Conservation (phyloP, 2,888 invertebrate genomes). For the Alviniconcha strummeri region DNA sequence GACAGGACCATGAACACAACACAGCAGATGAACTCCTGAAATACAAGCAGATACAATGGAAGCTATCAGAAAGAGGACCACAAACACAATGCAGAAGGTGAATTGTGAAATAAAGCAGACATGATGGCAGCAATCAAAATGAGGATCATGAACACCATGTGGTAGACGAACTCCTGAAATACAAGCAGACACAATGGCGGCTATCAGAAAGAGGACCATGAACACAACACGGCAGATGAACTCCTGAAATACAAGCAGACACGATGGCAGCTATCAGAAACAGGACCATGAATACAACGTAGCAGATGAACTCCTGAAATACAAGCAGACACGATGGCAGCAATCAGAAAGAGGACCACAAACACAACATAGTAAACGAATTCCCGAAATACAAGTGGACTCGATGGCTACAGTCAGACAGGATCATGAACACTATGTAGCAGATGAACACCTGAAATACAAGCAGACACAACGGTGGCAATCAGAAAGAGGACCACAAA, state of each 20-base stretch:
- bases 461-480: constrained; percentile 50
- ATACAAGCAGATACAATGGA: constrained; percentile 48
- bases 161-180: constrained; percentile 58
- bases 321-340: constrained; percentile 48
- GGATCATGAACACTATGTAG: too few species aligned
- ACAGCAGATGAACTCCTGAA: too few species aligned
- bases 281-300: neutral
- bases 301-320: neutral
- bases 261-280: neutral
- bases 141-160: constrained; percentile 47
- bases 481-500: constrained; percentile 49
- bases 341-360: constrained; percentile 47
- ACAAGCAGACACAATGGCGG: constrained; percentile 49
- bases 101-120: too few species aligned
- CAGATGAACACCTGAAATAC: neutral
- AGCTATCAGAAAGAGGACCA: constrained; percentile 48
- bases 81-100: too few species aligned
- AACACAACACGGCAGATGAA: constrained; percentile 54
- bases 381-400: constrained; percentile 41
- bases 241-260: constrained; percentile 42
- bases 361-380: constrained; percentile 54
- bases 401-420: too few species aligned
- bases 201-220: constrained; percentile 47
- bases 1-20: too few species aligned
- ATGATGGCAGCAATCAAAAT: constrained; percentile 53